phyloP scores from a whole-genome alignment of 2,113 vertebrate genomes.

The Grammomys dolichurus region DNA sequence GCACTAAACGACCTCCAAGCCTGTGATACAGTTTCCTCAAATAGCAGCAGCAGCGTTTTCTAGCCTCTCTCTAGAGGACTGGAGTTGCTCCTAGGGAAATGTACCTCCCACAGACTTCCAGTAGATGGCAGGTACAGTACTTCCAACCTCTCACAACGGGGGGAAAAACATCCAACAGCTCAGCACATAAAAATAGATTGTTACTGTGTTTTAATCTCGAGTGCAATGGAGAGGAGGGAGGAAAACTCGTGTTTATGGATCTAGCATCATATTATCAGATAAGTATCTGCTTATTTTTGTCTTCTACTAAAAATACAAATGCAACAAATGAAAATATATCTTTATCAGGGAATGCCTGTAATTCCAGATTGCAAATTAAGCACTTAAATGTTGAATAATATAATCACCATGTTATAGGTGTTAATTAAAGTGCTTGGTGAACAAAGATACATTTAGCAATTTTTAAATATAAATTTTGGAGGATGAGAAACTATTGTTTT shows the following conservation, averaged over 20 bases:
- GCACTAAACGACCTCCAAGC: constrained; percentile 15
- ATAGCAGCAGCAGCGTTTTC: background rate
- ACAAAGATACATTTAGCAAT: constrained; percentile 73
- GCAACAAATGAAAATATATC: constrained; percentile 83
- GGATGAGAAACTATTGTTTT: constrained; percentile 78
- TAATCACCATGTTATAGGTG: constrained; percentile 82
- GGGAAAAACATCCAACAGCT: constrained; percentile 38
- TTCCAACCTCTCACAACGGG: constrained; percentile 78
- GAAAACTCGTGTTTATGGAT: constrained; percentile 76
- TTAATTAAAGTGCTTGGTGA: constrained; percentile 83
- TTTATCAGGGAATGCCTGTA: constrained; percentile 78
- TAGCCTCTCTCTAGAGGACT: constrained; percentile 26
- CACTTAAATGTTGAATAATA: constrained; percentile 83
- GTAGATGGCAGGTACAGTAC: constrained; percentile 90
- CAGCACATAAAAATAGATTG: constrained; percentile 59
- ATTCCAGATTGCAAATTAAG: constrained; percentile 83
- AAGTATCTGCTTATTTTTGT: constrained; percentile 72
- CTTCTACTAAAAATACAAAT: constrained; percentile 76
- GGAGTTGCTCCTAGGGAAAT: constrained; percentile 66
- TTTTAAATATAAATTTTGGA: constrained; percentile 79
- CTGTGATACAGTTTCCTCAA: background rate
- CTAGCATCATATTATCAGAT: constrained; percentile 67
- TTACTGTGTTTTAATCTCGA: constrained; percentile 54
- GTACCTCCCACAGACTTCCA: constrained; percentile 86
- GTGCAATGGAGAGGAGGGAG: constrained; percentile 53